These are phyloP conservation scores for Dione vanillae DNA, from an alignment of 2,888 invertebrate genomes.

Conservation along the genomic window DNA sequence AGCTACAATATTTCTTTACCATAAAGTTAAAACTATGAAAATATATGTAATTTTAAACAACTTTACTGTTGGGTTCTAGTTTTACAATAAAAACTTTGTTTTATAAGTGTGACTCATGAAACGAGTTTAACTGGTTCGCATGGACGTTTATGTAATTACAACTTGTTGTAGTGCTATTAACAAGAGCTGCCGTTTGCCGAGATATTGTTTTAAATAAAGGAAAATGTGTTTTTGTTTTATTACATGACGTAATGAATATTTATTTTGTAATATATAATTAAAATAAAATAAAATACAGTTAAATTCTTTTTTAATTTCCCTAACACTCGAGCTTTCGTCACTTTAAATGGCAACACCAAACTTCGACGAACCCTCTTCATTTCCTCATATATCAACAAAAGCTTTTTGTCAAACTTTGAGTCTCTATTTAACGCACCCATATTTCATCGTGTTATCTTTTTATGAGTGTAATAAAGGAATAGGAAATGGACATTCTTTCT, in stretches of 20 bases:
- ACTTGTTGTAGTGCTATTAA: neutral
- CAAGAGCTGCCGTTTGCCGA: too few species aligned
- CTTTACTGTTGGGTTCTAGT: neutral
- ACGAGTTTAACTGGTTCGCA: conserved; percentile 50
- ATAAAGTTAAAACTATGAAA: neutral
- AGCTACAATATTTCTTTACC: conserved; percentile 43
- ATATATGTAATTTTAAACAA: neutral
- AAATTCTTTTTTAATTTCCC: neutral
- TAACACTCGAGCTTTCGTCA: neutral
- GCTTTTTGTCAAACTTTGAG: conserved; percentile 52
- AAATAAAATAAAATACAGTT: neutral
- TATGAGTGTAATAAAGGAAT: conserved; percentile 29
- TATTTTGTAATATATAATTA: neutral
- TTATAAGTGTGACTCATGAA: conserved; percentile 37
- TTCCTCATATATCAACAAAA: conserved; percentile 51
- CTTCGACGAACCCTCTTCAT: conserved; percentile 47
- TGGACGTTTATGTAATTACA: conserved; percentile 29
- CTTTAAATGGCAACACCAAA: conserved; percentile 52
- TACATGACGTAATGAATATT: too few species aligned
- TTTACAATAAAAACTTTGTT: conserved; percentile 38
- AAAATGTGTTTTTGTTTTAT: too few species aligned
- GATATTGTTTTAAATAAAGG: too few species aligned
- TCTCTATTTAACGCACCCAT: conserved; percentile 21
- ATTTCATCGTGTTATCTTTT: conserved; percentile 31
- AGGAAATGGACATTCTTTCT: conserved; percentile 15